phyloP scores from a whole-genome alignment of 2,113 vertebrate genomes.

The Chlorodrepanis virens region DNA sequence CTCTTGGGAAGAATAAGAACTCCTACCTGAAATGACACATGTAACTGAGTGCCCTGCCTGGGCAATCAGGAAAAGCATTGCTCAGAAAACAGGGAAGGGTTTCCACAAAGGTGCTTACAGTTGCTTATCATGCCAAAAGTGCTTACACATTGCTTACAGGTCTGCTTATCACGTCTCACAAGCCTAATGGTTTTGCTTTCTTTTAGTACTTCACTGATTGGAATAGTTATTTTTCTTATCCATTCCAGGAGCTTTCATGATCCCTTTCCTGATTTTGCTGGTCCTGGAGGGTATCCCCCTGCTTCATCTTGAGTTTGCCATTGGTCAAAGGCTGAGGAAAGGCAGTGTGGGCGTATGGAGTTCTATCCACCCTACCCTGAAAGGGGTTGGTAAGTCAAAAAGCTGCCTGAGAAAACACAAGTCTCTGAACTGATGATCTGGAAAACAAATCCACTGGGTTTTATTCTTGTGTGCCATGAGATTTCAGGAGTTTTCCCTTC shows the following conservation, averaged over 20 bases:
- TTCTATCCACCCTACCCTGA: slow-evolving; percentile 84
- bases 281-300: slow-evolving; percentile 92
- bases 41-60: not conserved
- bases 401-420: not conserved
- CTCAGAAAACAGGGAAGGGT: not conserved
- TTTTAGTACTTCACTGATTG: not conserved
- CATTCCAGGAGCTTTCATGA: slow-evolving; percentile 92
- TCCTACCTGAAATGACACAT: not conserved
- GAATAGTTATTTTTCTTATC: not conserved
- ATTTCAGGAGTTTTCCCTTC: not conserved
- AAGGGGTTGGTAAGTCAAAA: slow-evolving; percentile 84
- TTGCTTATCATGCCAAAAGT: not conserved
- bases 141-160: no score
- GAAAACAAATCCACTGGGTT: not conserved
- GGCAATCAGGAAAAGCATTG: not conserved
- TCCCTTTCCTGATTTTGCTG: slow-evolving; percentile 94
- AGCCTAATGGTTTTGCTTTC: not conserved
- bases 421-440: not conserved
- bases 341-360: slow-evolving; percentile 90
- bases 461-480: not conserved
- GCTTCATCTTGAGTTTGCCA: slow-evolving; percentile 93
- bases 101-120: not conserved
- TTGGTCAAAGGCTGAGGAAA: slow-evolving; percentile 90
- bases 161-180: not conserved
- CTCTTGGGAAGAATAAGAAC: not conserved